Conservation (phyloP, 1,140 invertebrate species). For the Eriosoma lanigerum region DNA sequence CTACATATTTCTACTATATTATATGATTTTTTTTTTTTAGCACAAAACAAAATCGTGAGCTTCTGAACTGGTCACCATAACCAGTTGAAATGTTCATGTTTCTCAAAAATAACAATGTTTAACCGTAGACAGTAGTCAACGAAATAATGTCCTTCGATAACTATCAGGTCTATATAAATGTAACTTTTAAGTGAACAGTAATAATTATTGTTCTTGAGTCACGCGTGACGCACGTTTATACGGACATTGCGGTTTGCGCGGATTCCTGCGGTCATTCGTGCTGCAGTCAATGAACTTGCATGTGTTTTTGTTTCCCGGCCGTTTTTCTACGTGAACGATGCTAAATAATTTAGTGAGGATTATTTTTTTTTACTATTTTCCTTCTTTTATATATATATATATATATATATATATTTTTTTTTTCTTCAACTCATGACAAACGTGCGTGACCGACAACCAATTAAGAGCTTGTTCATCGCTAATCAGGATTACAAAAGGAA, state of each 20-base stretch:
- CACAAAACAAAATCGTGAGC: too few species aligned
- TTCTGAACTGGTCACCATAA: too few species aligned
- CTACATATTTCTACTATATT: too few species aligned
- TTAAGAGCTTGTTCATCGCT: constrained; percentile 43
- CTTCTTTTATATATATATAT: constrained; percentile 7
- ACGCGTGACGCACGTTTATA: constrained; percentile 49
- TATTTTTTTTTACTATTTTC: constrained; percentile 8
- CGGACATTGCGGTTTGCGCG: constrained; percentile 44
- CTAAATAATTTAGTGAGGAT: constrained; percentile 49
- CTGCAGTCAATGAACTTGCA: constrained; percentile 49
- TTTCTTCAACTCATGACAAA: constrained; percentile 7
- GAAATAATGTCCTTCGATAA: background rate
- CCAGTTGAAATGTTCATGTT: background rate
- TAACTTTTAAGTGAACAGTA: constrained; percentile 23
- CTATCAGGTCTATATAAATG: background rate
- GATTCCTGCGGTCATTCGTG: constrained; percentile 50
- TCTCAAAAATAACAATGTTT: background rate
- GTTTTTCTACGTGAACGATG: constrained; percentile 50
- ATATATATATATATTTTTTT: constrained; percentile 6
- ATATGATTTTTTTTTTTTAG: background rate
- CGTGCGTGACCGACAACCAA: constrained; percentile 47
- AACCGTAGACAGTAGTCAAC: background rate
- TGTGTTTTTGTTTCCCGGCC: constrained; percentile 43
- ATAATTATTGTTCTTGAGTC: constrained; percentile 30
- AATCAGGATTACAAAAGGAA: constrained; percentile 50